phyloP scores from a whole-genome alignment of 2,888 invertebrate species.

The Torymus texanus region DNA sequence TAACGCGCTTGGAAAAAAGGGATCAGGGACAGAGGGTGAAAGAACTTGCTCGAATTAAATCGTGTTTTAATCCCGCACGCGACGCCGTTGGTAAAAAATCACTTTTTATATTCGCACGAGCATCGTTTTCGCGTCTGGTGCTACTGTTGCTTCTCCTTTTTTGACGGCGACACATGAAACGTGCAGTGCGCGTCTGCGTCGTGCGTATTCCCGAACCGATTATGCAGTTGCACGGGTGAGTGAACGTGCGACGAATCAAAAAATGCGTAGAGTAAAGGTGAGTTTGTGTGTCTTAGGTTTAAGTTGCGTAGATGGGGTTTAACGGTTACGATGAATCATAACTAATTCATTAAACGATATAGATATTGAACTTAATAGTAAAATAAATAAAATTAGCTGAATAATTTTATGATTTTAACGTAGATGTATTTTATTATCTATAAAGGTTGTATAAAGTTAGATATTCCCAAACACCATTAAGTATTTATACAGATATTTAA shows the following conservation, averaged over 20 bases:
- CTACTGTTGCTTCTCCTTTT: neutral
- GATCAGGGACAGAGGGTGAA: neutral
- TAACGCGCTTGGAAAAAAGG: neutral
- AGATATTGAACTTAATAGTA: too few relatives aligned
- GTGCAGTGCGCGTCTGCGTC: neutral
- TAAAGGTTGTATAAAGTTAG: too few relatives aligned
- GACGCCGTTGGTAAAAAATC: slow-evolving; percentile 33
- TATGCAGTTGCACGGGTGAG: slow-evolving; percentile 44
- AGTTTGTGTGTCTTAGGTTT: too few relatives aligned
- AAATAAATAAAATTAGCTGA: too few relatives aligned
- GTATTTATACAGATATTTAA: too few relatives aligned
- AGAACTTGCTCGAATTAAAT: slow-evolving; percentile 38
- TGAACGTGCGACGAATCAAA: neutral
- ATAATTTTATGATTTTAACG: too few relatives aligned
- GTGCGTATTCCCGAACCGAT: slow-evolving; percentile 37
- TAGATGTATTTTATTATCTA: too few relatives aligned
- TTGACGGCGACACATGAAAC: slow-evolving; percentile 2
- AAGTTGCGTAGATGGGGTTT: too few relatives aligned
- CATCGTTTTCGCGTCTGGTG: neutral
- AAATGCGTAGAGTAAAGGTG: too few relatives aligned
- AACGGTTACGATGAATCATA: too few relatives aligned
- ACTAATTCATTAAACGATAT: too few relatives aligned
- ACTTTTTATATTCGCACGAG: slow-evolving; percentile 14
- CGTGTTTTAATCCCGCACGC: slow-evolving; percentile 38
- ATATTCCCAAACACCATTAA: too few relatives aligned